Base-by-base conservation (phyloP, 2,797 vertebrate genomes). In the Avahi laniger region DNA sequence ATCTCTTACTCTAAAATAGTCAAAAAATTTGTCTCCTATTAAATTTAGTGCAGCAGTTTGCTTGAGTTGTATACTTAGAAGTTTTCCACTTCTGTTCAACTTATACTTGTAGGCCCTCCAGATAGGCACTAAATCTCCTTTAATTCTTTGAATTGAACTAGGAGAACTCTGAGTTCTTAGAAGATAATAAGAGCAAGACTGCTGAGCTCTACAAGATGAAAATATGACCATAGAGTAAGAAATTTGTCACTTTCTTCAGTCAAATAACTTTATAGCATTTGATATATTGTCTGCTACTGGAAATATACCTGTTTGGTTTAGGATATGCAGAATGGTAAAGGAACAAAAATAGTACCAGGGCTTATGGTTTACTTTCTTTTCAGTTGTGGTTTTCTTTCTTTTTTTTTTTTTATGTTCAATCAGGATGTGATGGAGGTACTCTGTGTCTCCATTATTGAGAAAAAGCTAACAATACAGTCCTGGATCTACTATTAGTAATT, bases 241-340 rank as follows among this genome's bases (percentile, higher is more conserved):
- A 86, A 81, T 97, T 93, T 97, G 86, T 98, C 97, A 97, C 92
- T 98, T 98, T 98, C 96, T 98, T 79, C 92, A 97, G 89, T 33
- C 63, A 96, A 98, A 81, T 98, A 95, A 98, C 96, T 98, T 98
- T 97, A 92, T 96, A 98, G 88, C n/a, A 92, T 79, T 98, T 96
- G 96, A 96, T 97, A 97, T 91, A 98, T 72, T 95, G 94, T 96
- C 93, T 98, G 82, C 92, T 98, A 95, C 91, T 95, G 97, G 97
- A 98, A 98, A 98, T 97, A 96, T 97, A 98, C 98, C 97, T 97
- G 97, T 98, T 98, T 98, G 97, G 86, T 97, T 98, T 97, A 92
- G 52, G 85, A 97, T 97, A 96, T 97, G 80, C 79, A 97, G 97
- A 97, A 94, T 96, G 95, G 81, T 79, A 89, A 98, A 97, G 81